phyloP scores from a whole-genome alignment of 2,797 vertebrate genomes.

The Sebastes umbrosus region DNA sequence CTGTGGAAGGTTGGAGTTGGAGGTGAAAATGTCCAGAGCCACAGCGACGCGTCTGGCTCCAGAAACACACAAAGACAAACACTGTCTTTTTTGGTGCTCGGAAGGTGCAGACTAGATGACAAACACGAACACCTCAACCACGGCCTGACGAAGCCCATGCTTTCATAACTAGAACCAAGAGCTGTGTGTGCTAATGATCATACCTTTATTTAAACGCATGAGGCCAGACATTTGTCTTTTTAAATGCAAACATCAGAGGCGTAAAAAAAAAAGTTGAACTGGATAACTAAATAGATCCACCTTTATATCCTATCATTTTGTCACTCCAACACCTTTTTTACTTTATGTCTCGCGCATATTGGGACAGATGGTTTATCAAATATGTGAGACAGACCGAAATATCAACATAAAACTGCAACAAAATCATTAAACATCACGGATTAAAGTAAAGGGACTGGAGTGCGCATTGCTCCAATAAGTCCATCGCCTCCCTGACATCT shows the following conservation, averaged over 20 bases:
- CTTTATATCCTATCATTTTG: neutral
- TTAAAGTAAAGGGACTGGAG: constrained; percentile 20
- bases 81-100: constrained; percentile 15
- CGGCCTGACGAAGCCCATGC: constrained; percentile 68
- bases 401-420: neutral
- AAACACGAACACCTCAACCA: constrained; percentile 57
- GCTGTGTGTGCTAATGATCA: neutral
- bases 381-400: neutral
- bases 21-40: constrained; percentile 73
- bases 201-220: neutral
- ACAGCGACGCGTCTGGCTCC: constrained; percentile 42
- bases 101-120: constrained; percentile 59
- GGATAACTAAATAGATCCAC: neutral
- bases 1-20: constrained; percentile 31
- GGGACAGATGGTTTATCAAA: neutral
- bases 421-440: neutral
- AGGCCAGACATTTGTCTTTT: neutral
- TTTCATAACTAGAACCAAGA: constrained; percentile 27
- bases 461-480: constrained; percentile 18
- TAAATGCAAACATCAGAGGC: neutral
- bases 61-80: constrained; percentile 51
- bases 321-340: neutral
- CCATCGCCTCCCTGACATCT: constrained; percentile 13
- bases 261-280: constrained; percentile 46
- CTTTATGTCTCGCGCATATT: neutral